Evolutionary conservation across 2,797 vertebrate genomes (phyloP).

Genomic region (Helostoma temminkii): DNA sequence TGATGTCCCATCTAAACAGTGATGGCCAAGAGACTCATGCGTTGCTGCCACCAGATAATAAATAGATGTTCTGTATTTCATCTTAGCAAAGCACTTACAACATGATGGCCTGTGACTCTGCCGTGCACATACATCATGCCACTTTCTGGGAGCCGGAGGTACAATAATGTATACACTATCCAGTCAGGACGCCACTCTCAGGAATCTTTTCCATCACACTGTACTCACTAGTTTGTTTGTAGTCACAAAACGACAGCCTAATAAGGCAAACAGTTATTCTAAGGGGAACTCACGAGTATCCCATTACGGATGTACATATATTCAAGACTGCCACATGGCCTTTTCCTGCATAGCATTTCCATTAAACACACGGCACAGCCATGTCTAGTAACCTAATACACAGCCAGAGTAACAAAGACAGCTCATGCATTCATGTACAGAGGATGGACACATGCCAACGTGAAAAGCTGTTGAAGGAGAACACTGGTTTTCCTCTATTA

Average conservation of each 20-base stretch:
- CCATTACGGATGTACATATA: conserved; percentile 81
- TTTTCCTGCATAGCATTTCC: conserved; percentile 80
- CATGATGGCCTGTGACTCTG: conserved; percentile 44
- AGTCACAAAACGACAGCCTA: conserved; percentile 78
- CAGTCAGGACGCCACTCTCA: conserved; percentile 43
- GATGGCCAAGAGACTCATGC: conserved; percentile 46
- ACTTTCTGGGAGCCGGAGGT: conserved; percentile 52
- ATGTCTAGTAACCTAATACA: conserved; percentile 77
- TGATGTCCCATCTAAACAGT: conserved; percentile 55
- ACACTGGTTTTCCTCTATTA: conserved; percentile 61
- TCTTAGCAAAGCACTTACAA: conserved; percentile 62
- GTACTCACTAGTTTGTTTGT: conserved; percentile 70
- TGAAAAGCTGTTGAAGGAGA: conserved; percentile 66
- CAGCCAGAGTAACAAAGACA: conserved; percentile 78
- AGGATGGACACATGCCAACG: conserved; percentile 80
- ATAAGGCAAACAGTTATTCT: conserved; percentile 79
- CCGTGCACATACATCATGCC: conserved; percentile 48
- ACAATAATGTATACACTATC: conserved; percentile 49
- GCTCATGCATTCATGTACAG: conserved; percentile 80
- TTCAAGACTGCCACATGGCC: conserved; percentile 79
- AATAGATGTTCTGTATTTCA: conserved; percentile 66
- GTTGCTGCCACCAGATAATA: conserved; percentile 69
- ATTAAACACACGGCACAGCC: conserved; percentile 75
- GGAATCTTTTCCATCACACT: conserved; percentile 61
- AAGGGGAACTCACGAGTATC: conserved; percentile 80